Conservation (phyloP, 2,888 invertebrate species). For the Hyposoter didymator region DNA sequence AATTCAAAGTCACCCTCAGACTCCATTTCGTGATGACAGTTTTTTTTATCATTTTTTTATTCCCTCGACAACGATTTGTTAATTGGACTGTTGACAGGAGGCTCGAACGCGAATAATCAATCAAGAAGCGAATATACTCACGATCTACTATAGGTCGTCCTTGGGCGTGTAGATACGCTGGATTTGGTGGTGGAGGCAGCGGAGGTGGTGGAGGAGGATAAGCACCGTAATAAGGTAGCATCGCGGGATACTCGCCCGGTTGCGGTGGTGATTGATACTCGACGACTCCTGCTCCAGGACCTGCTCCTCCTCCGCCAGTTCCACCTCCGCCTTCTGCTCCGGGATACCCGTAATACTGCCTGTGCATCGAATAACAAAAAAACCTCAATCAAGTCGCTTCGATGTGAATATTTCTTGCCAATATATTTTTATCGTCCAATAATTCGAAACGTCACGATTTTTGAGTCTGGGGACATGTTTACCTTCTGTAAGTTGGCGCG, state of each 20-base stretch:
- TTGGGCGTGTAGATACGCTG: conserved; percentile 82
- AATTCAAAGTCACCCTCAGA: too few relatives aligned
- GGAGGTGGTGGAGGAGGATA: conserved; percentile 84
- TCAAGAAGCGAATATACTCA: conserved; percentile 72
- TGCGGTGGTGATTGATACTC: conserved; percentile 85
- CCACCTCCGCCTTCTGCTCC: conserved; percentile 82
- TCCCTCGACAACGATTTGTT: too few relatives aligned
- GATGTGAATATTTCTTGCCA: not conserved
- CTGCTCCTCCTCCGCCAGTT: conserved; percentile 83
- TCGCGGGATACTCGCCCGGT: conserved; percentile 84
- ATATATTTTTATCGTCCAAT: not conserved
- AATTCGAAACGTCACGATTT: not conserved
- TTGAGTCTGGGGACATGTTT: not conserved
- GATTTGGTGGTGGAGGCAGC: conserved; percentile 86
- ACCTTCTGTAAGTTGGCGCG: conserved; percentile 82
- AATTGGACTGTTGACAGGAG: not conserved
- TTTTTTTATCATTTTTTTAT: too few relatives aligned
- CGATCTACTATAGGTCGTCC: conserved; percentile 83
- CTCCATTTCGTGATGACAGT: too few relatives aligned
- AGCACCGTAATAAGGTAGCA: conserved; percentile 86
- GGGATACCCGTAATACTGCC: conserved; percentile 82
- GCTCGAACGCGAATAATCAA: not conserved
- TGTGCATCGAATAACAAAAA: conserved; percentile 59
- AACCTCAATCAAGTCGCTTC: not conserved
- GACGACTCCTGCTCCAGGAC: conserved; percentile 83